These are phyloP conservation scores for Lasioglossum villosulum DNA, from an alignment of 2,888 invertebrate genomes.

Conservation along the genomic window DNA sequence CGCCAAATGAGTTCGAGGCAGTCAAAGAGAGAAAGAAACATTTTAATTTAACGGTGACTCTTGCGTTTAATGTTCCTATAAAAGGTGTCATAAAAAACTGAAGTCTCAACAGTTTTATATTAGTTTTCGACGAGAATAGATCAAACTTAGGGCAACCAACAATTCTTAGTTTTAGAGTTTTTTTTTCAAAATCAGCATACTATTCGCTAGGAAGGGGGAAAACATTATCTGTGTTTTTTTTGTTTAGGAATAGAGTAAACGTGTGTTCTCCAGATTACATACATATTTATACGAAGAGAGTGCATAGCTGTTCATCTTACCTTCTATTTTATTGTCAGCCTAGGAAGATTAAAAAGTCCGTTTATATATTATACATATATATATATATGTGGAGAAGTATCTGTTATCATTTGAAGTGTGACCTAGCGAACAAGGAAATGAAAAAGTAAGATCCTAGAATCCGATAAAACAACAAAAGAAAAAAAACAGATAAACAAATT, in stretches of 20 bases:
- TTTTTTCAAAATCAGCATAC: conserved; percentile 21
- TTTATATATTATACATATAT: conserved; percentile 30
- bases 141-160: not conserved
- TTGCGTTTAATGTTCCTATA: not conserved
- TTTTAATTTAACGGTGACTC: not conserved
- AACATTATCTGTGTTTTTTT: conserved; percentile 73
- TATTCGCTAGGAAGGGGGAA: conserved; percentile 55
- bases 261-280: conserved; percentile 74
- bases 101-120: not conserved
- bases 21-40: not conserved
- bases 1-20: not conserved
- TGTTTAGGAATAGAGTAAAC: conserved; percentile 77
- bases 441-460: conserved; percentile 52
- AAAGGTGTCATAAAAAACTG: conserved; percentile 8
- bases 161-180: conserved; percentile 17
- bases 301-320: conserved; percentile 70
- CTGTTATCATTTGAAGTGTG: conserved; percentile 50
- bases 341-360: conserved; percentile 66
- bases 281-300: conserved; percentile 77
- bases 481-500: conserved; percentile 54
- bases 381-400: conserved; percentile 30
- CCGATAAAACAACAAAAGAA: conserved; percentile 48
- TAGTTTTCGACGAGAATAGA: not conserved
- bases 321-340: conserved; percentile 72
- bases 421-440: conserved; percentile 42